phyloP scores from a whole-genome alignment of 2,888 invertebrate species.

The Gymnocheta viridis region DNA sequence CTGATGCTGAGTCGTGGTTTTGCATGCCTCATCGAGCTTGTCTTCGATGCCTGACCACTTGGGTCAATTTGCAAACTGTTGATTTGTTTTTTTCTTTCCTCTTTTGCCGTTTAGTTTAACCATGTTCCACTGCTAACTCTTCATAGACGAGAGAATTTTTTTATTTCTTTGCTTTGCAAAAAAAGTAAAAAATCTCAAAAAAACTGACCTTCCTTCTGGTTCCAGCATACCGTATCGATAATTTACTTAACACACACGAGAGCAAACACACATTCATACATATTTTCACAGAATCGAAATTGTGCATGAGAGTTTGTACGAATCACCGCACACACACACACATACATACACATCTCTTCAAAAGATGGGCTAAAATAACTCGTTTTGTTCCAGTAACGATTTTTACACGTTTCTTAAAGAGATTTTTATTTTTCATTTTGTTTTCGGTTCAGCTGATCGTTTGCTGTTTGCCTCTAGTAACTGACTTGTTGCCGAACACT shows the following conservation, averaged over 20 bases:
- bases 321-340: not conserved
- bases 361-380: slow-evolving; percentile 68
- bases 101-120: not conserved
- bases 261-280: not conserved
- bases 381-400: slow-evolving; percentile 50
- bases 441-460: slow-evolving; percentile 11
- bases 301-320: not conserved
- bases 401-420: slow-evolving; percentile 59
- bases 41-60: too few species aligned
- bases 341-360: not conserved
- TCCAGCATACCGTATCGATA: slow-evolving; percentile 45
- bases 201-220: slow-evolving; percentile 58
- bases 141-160: not conserved
- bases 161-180: not conserved
- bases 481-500: slow-evolving; percentile 54
- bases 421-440: slow-evolving; percentile 14
- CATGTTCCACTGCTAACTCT: slow-evolving; percentile 21
- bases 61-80: too few species aligned
- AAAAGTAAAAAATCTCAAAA: not conserved
- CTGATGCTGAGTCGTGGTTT: too few species aligned
- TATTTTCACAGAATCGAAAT: slow-evolving; percentile 17
- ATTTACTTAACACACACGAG: slow-evolving; percentile 13
- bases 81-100: not conserved
- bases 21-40: too few species aligned
- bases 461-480: slow-evolving; percentile 28